Evolutionary conservation across 2,113 vertebrate genomes (phyloP).

Genomic region (Lota lota): DNA sequence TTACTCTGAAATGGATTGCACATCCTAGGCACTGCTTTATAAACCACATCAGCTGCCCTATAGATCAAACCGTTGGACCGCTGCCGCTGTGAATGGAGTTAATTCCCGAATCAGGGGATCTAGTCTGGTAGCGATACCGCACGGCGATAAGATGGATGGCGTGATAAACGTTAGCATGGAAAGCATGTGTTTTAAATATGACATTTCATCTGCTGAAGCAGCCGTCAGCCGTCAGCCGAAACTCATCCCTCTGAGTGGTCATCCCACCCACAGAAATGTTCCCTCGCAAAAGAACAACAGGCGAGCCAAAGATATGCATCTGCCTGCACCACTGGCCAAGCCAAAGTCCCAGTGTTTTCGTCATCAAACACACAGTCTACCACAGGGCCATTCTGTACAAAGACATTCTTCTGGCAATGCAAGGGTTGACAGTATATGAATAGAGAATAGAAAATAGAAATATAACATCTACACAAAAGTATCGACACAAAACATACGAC

Average conservation of each 20-base stretch:
- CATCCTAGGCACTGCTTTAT: slow-evolving; percentile 1
- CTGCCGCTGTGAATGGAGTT: slow-evolving; percentile 4
- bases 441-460: too few species aligned
- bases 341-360: too few species aligned
- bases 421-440: too few species aligned
- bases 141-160: slow-evolving; percentile 19
- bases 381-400: too few species aligned
- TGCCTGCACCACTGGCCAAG: slow-evolving; percentile 19
- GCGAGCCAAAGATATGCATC: slow-evolving; percentile 24
- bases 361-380: too few species aligned
- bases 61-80: slow-evolving; percentile 19
- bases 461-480: too few species aligned
- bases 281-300: slow-evolving; percentile 23
- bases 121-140: slow-evolving; percentile 10
- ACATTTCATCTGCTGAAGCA: slow-evolving; percentile 20
- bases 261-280: slow-evolving; percentile 44
- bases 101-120: slow-evolving; percentile 14
- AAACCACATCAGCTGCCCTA: background rate
- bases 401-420: too few species aligned
- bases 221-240: slow-evolving; percentile 26
- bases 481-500: too few species aligned
- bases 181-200: slow-evolving; percentile 5
- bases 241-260: slow-evolving; percentile 28
- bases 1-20: slow-evolving; percentile 10
- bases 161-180: slow-evolving; percentile 10